phyloP scores from a whole-genome alignment of 2,797 vertebrate species.

The Florisuga fusca region DNA sequence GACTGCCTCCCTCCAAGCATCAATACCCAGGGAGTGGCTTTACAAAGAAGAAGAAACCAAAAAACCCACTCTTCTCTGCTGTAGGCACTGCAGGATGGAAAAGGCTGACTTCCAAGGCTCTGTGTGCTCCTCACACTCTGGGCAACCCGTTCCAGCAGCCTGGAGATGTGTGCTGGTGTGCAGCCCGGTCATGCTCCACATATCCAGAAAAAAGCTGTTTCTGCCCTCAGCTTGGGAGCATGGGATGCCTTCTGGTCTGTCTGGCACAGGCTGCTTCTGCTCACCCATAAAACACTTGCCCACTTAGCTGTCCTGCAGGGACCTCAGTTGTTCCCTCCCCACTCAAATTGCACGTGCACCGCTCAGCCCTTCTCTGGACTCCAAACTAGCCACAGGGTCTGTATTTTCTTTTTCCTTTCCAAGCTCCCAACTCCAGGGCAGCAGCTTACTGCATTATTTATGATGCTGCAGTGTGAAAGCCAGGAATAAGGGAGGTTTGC shows the following conservation, averaged over 20 bases:
- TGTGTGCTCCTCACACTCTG: neutral
- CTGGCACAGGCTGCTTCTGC: neutral
- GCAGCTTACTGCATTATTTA: slow-evolving; percentile 48
- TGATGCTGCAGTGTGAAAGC: neutral
- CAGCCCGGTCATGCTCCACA: fast-evolving
- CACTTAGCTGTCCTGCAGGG: neutral
- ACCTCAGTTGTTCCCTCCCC: neutral
- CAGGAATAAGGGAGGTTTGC: slow-evolving; percentile 28
- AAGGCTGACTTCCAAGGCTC: neutral
- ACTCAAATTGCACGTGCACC: neutral
- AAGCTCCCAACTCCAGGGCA: neutral
- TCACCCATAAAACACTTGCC: neutral
- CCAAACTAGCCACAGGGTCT: neutral
- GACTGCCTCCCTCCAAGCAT: neutral
- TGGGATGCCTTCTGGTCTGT: neutral
- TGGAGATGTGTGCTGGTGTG: fast-evolving
- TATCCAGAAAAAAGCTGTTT: neutral
- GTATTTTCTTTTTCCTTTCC: neutral
- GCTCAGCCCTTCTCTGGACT: neutral
- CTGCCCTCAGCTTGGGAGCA: neutral
- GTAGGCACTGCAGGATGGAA: neutral
- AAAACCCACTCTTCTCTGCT: neutral
- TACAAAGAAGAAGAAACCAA: neutral
- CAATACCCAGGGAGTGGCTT: neutral
- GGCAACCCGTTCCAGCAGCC: fast-evolving